Conservation (phyloP, 2,113 vertebrate species). For the Azemiops feae region DNA sequence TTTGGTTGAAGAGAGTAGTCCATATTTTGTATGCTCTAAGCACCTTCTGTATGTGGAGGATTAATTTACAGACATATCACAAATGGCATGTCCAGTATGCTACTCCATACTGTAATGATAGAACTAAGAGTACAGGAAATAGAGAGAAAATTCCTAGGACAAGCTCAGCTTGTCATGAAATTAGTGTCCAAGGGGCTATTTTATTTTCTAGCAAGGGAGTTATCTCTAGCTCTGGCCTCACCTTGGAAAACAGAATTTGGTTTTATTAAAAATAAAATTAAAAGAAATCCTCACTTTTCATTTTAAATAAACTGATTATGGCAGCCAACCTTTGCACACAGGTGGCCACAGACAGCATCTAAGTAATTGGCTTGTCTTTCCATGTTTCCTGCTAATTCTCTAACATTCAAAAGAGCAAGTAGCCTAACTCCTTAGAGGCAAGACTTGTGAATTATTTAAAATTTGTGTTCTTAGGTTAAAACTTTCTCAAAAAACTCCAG, state of each 20-base stretch:
- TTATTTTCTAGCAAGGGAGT: background rate
- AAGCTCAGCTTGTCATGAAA: background rate
- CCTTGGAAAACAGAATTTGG: background rate
- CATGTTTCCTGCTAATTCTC: background rate
- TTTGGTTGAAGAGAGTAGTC: background rate
- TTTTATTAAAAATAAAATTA: background rate
- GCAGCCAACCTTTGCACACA: background rate
- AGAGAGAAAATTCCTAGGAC: background rate
- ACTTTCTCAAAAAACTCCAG: slow-evolving; percentile 1
- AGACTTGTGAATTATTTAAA: background rate
- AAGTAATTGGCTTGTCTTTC: background rate
- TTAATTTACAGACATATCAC: background rate
- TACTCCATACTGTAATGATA: too few relatives aligned
- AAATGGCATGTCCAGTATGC: background rate
- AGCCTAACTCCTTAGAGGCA: background rate
- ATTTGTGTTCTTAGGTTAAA: slow-evolving; percentile 3
- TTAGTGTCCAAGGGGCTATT: background rate
- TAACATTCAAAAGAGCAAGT: background rate
- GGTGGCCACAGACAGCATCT: background rate
- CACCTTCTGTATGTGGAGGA: background rate
- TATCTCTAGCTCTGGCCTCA: background rate
- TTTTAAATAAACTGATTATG: background rate
- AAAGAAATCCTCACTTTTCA: background rate
- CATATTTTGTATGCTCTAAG: background rate
- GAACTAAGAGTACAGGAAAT: background rate